Evolutionary conservation across 35 echinoderm and acorn worm species (phyloP).

Genomic region (Strongylocentrotus purpuratus): DNA sequence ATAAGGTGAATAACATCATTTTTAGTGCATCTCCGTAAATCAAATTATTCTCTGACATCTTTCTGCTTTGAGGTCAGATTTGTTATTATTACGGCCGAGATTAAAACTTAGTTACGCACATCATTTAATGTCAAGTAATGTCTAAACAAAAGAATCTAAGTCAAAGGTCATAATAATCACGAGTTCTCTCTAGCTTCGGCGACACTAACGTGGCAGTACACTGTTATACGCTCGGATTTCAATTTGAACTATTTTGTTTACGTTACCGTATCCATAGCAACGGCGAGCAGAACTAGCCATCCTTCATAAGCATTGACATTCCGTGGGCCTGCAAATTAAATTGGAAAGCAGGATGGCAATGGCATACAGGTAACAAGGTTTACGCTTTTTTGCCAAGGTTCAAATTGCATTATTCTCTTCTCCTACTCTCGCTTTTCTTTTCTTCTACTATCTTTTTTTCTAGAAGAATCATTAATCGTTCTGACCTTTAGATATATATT

Average conservation of each 20-base stretch:
- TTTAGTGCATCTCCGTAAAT: no score
- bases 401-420: conserved; percentile 1
- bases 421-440: not conserved
- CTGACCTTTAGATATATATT: no score
- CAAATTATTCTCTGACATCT: no score
- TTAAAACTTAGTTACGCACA: no score
- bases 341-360: not conserved
- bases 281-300: not conserved
- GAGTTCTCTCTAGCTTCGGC: not conserved
- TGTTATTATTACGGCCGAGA: no score
- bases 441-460: not conserved
- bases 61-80: no score
- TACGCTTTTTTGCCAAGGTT: not conserved
- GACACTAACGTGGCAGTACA: not conserved
- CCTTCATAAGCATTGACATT: conserved; percentile 3
- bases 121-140: no score
- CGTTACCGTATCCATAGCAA: not conserved
- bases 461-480: no score
- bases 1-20: no score
- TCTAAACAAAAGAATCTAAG: not conserved
- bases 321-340: not conserved
- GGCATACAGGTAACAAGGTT: not conserved
- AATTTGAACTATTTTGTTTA: conserved; percentile 18
- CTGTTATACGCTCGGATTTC: not conserved
- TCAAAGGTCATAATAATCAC: not conserved